phyloP scores from a whole-genome alignment of 2,113 vertebrate species.

The Ictalurus furcatus region DNA sequence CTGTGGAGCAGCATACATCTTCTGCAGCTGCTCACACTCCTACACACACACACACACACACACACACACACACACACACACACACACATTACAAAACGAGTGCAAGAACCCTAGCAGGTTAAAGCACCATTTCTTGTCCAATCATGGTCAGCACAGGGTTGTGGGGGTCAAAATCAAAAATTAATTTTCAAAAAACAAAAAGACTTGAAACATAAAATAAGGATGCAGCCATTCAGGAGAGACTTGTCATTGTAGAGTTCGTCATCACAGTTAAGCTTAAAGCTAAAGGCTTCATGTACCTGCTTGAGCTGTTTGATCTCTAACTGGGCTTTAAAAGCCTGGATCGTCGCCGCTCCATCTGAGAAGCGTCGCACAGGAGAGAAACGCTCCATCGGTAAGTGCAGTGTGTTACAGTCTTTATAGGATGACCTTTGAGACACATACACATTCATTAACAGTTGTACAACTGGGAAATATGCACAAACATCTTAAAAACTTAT shows the following conservation, averaged over 20 bases:
- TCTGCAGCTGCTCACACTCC: conserved; percentile 98
- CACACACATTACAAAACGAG: background rate
- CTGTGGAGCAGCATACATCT: conserved; percentile 90
- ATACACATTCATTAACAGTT: background rate
- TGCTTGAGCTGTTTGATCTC: conserved; percentile 97
- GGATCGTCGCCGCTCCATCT: conserved; percentile 93
- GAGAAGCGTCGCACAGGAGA: conserved; percentile 97
- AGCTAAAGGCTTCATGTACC: conserved; percentile 68
- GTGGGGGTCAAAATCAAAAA: background rate
- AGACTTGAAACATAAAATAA: background rate
- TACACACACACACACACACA: conserved; percentile 55
- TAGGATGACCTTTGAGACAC: conserved; percentile 84
- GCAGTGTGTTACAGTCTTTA: conserved; percentile 97
- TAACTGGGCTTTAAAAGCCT: conserved; percentile 97
- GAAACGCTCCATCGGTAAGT: conserved; percentile 97
- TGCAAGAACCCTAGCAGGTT: background rate
- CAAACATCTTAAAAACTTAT: background rate
- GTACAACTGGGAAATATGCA: background rate
- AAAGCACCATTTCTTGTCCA: background rate
- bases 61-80: conserved; percentile 10
- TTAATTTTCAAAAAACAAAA: background rate
- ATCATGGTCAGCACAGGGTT: background rate
- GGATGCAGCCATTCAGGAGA: too few relatives aligned
- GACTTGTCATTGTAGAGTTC: background rate
- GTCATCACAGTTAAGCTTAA: background rate